These are phyloP conservation scores for Torymus aiolomorphi DNA, from an alignment of 2,888 invertebrate genomes.

Conservation along the genomic window DNA sequence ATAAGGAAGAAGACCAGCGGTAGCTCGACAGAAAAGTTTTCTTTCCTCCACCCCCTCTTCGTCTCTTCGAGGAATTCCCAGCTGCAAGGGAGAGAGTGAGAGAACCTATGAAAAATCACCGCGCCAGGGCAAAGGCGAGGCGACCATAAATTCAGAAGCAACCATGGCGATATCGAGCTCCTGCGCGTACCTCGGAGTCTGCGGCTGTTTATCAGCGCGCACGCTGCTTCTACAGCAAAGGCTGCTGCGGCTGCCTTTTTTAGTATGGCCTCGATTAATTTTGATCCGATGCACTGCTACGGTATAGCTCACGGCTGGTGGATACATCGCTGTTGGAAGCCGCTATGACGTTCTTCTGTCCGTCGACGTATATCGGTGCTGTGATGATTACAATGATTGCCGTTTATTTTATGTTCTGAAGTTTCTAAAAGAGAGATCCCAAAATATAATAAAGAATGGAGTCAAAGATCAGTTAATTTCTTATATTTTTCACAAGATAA, in stretches of 20 bases:
- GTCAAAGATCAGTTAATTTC: no score
- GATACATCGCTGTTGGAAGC: no score
- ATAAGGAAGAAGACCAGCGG: neutral
- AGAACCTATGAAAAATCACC: conserved; percentile 68
- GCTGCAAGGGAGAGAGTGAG: neutral
- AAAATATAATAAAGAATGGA: no score
- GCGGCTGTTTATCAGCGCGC: conserved; percentile 68
- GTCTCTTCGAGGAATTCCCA: conserved; percentile 1
- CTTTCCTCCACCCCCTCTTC: conserved; percentile 3
- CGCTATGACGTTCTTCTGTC: no score
- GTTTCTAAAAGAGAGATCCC: no score
- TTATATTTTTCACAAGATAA: no score
- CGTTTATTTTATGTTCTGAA: no score
- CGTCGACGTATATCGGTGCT: no score
- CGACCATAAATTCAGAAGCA: conserved; percentile 68
- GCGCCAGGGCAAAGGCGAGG: conserved; percentile 61
- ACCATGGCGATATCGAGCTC: conserved; percentile 59
- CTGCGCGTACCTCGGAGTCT: neutral
- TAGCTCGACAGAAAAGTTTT: conserved; percentile 10
- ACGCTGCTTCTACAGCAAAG: no score
- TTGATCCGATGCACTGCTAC: conserved; percentile 20
- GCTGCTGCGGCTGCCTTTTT: conserved; percentile 3
- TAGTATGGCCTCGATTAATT: conserved; percentile 35
- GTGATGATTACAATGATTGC: no score
- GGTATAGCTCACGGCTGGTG: no score